Base-by-base conservation (phyloP, 2,888 invertebrate genomes). In the Eupithecia insigniata region DNA sequence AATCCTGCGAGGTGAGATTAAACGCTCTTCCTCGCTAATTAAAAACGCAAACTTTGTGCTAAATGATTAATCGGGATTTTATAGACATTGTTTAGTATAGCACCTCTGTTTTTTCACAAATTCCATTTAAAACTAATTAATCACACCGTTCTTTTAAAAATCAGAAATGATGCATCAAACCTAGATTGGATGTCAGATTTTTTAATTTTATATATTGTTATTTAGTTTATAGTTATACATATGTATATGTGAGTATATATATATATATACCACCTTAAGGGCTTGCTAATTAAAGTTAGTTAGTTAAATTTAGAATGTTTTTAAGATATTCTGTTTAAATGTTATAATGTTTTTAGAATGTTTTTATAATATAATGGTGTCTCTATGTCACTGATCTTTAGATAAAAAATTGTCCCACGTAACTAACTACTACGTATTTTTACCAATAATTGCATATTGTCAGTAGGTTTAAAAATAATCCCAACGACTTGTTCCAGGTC, bases 1-100 rank as follows among this genome's bases (percentile, higher is more conserved):
- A 93, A 94, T 94, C 93, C 92, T 82, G 80, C 80, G 82, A 87
- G 83, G 84, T 84, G 83, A 89, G 92, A 92, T 92, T 92, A 93
- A 91, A 89, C 89, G 87, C 89, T 90, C 86, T 82, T 84, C 89
- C 84, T 83, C 89, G 87, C 90, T 92, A 92, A 92, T 93, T 92
- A 93, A 93, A 79, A 93, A 88, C 90, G 90, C 90, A 88, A 87
- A 91, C 87, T 92, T 93, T 89, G 91, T 83, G 83, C 71, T 80
- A 83, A 89, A 89, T 91, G 90, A 91, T 91, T 91, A 90, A 91
- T 90, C 34, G 32, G 51, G 51, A 71, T 66, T 74, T 71, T 69
- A 65, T n/a, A 55, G 64, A 65, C 82, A 86, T 84, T 34, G 62
- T 62, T 34, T 34, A 16, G 22, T 60, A 34, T 34, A 62, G 36